Base-by-base conservation (phyloP, 2,113 vertebrate species). In the Leptosomus discolor region DNA sequence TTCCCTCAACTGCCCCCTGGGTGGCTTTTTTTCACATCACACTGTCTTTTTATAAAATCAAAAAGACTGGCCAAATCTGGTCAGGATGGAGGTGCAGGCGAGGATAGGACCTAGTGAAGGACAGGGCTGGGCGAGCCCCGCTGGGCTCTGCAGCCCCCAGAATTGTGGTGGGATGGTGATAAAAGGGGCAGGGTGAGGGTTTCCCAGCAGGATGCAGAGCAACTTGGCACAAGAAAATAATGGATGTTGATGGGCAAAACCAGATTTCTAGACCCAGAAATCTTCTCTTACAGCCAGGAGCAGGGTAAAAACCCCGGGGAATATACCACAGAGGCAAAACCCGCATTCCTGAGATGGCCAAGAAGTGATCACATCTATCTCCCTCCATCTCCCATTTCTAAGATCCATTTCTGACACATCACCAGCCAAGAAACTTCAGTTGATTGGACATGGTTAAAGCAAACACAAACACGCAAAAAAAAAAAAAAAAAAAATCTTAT, bases 291-390 rank as follows among this genome's bases (percentile, higher is more conserved):
- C 29, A 78, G 84, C 51, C 74, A 91, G n/a, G 29, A 96, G 68
- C 2, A 8, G 83, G 84, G 76, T 87, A 85, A 93, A 92, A 80
- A 12, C 60, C 68, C 65, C 2, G 0, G 51, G 69, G 96, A 90
- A 92, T 34, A 69, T 3, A 65, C 29, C 26, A 46, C 63, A 41
- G 83, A 97, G 75, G 85, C 92, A 92, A 95, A 96, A 43, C 26
- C 39, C 4, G 0, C 95, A 94, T 97, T 97, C 95, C 79, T 92
- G 79, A 76, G 91, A 93, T 78, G 79, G 71, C 60, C 80, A 30
- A 94, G 90, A 74, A 93, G 86, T 84, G 79, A 96, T 90, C 85
- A 27, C 94, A 96, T 84, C 68, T 46, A 86, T 75, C 84, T 90
- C 65, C 48, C 43, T 93, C 88, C 67, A 85, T 76, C 85, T 94